phyloP scores from a whole-genome alignment of 2,113 vertebrate species.

The Toxotes jaculatrix region DNA sequence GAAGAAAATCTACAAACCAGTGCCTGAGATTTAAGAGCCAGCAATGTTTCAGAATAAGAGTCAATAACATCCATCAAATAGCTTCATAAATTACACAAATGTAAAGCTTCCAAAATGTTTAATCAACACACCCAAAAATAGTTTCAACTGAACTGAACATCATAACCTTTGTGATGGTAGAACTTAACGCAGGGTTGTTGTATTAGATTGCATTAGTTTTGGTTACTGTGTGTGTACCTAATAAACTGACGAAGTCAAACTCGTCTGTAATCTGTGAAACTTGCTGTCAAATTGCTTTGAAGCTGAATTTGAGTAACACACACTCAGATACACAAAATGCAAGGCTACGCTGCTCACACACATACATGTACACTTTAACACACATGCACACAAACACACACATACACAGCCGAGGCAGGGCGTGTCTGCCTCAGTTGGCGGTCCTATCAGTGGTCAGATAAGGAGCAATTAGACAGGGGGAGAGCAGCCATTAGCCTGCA shows the following conservation, averaged over 20 bases:
- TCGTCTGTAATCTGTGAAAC: neutral
- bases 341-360: neutral
- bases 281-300: neutral
- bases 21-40: too few relatives aligned
- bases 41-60: neutral
- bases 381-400: neutral
- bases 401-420: slow-evolving; percentile 29
- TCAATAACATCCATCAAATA: neutral
- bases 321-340: too few relatives aligned
- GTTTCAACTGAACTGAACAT: too few relatives aligned
- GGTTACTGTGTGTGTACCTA: neutral
- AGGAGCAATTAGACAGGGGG: slow-evolving; percentile 57
- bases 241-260: neutral
- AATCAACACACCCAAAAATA: too few relatives aligned
- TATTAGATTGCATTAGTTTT: too few relatives aligned
- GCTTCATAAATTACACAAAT: too few relatives aligned
- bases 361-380: neutral
- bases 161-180: too few relatives aligned
- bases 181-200: too few relatives aligned
- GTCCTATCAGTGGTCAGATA: slow-evolving; percentile 55
- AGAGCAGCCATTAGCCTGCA: slow-evolving; percentile 15
- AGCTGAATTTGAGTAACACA: neutral
- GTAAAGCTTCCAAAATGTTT: too few relatives aligned
- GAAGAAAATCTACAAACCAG: too few relatives aligned
- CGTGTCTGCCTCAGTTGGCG: slow-evolving; percentile 10